phyloP scores from a whole-genome alignment of 2,797 vertebrate genomes.

The Sebastes glaucus region DNA sequence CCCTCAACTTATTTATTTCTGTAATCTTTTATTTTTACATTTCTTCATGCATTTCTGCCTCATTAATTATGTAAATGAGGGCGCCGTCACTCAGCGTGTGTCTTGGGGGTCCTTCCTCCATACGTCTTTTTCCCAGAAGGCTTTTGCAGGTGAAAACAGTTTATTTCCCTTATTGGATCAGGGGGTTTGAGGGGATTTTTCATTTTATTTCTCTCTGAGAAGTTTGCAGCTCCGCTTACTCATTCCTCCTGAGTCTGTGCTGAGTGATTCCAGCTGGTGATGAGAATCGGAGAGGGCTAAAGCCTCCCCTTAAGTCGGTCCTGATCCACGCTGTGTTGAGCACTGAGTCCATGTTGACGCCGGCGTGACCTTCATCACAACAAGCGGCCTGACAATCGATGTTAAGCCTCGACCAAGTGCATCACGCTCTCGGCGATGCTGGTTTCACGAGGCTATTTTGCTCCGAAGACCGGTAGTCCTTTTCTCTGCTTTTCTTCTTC shows the following conservation, averaged over 20 bases:
- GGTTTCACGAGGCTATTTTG: slow-evolving; percentile 5
- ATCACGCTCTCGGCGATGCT: not conserved
- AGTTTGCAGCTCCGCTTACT: slow-evolving; percentile 19
- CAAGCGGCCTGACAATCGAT: slow-evolving; percentile 13
- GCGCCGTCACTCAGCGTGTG: too few relatives aligned
- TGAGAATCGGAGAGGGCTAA: slow-evolving; percentile 48
- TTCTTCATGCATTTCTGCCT: too few relatives aligned
- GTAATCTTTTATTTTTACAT: too few relatives aligned
- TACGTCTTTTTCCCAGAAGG: not conserved
- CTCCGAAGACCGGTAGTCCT: not conserved
- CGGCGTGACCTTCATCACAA: slow-evolving; percentile 50
- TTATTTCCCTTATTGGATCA: slow-evolving; percentile 52
- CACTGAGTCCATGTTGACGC: slow-evolving; percentile 24
- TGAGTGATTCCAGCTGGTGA: slow-evolving; percentile 41
- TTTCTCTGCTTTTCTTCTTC: not conserved
- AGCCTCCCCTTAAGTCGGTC: slow-evolving; percentile 43
- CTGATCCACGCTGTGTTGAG: slow-evolving; percentile 33
- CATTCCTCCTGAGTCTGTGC: slow-evolving; percentile 27
- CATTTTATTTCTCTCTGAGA: not conserved
- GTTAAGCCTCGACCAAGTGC: slow-evolving; percentile 13
- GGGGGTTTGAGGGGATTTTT: not conserved
- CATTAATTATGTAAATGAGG: too few relatives aligned
- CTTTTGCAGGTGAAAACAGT: slow-evolving; percentile 21
- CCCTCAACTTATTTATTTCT: too few relatives aligned
- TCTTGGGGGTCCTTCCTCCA: too few relatives aligned